Evolutionary conservation across 30 jellyfish, hydroid and myxozoan genomes (phyloP).

Genomic region (Nemopilema nomurai): DNA sequence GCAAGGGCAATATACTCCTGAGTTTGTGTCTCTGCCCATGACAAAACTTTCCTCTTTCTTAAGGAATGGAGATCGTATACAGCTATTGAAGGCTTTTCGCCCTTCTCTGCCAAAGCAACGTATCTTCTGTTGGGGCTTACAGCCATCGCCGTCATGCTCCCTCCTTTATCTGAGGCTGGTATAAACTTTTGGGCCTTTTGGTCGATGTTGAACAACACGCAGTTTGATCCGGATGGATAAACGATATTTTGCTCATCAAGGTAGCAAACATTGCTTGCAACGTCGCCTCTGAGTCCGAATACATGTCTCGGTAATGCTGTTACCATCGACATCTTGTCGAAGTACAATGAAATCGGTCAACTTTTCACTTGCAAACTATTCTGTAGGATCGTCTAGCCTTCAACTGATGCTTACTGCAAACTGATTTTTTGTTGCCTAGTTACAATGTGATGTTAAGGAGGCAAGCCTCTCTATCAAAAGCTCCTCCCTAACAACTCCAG

Average conservation of each 20-base stretch:
- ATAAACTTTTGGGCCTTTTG: slow-evolving; percentile 86
- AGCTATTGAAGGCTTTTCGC: slow-evolving; percentile 86
- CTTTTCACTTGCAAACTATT: not conserved
- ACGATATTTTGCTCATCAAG: slow-evolving; percentile 92
- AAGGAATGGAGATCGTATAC: slow-evolving; percentile 91
- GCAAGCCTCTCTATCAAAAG: slow-evolving; percentile 27
- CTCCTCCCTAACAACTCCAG: slow-evolving; percentile 46
- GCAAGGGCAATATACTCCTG: slow-evolving; percentile 85
- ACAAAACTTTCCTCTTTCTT: slow-evolving; percentile 84
- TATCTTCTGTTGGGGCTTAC: slow-evolving; percentile 95
- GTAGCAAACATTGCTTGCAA: slow-evolving; percentile 82
- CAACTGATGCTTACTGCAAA: not conserved
- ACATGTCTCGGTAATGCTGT: slow-evolving; percentile 91
- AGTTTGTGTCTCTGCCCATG: slow-evolving; percentile 71
- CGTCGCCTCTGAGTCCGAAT: slow-evolving; percentile 90
- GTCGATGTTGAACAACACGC: slow-evolving; percentile 91
- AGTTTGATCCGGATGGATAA: slow-evolving; percentile 94
- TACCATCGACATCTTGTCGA: slow-evolving; percentile 78
- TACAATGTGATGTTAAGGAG: slow-evolving; percentile 15
- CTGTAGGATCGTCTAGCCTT: not conserved
- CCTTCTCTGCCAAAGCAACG: slow-evolving; percentile 94
- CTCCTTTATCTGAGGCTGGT: slow-evolving; percentile 81
- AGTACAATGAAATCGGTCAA: not conserved
- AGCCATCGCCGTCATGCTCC: slow-evolving; percentile 91
- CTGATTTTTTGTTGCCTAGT: slow-evolving; percentile 31